A percentile compares a stretch with the other conserved stretches of the same genome.
Evolutionary conservation across 2,113 vertebrate genomes (phyloP).

Genomic region (Daphoenositta chrysoptera): DNA sequence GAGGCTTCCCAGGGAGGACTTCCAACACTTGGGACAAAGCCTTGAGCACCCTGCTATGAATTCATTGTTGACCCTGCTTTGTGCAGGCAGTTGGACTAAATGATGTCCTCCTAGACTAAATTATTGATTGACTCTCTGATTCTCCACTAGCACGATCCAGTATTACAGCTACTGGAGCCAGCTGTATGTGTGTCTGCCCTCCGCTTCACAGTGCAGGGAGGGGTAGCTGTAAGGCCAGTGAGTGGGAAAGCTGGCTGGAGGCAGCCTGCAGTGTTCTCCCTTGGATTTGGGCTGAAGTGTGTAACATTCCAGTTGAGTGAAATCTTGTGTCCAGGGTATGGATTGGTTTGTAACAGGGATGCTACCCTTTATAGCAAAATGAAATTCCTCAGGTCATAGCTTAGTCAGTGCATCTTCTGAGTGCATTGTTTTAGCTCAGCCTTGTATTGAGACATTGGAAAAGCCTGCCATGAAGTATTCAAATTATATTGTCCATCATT

Average conservation of each 20-base stretch:
- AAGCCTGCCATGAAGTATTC: background rate
- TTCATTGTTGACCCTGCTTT: background rate
- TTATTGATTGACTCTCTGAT: background rate
- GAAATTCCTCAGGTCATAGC: background rate
- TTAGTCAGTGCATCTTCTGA: background rate
- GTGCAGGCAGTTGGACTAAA: background rate
- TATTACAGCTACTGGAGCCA: background rate
- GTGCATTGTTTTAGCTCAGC: background rate
- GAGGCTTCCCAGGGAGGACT: background rate
- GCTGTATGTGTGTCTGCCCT: fast-evolving
- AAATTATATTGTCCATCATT: background rate
- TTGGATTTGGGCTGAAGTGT: background rate
- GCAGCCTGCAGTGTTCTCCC: background rate
- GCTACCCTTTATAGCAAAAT: background rate
- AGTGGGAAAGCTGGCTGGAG: background rate
- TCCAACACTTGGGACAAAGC: background rate
- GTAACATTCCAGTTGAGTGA: background rate
- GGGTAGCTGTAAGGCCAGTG: no score
- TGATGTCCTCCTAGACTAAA: background rate
- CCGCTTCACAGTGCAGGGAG: background rate
- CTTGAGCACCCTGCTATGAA: background rate
- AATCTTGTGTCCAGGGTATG: background rate
- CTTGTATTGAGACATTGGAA: background rate
- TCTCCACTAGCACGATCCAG: background rate
- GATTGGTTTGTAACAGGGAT: background rate